phyloP scores from a whole-genome alignment of 2,888 invertebrate species.

The Psylliodes chrysocephalus region DNA sequence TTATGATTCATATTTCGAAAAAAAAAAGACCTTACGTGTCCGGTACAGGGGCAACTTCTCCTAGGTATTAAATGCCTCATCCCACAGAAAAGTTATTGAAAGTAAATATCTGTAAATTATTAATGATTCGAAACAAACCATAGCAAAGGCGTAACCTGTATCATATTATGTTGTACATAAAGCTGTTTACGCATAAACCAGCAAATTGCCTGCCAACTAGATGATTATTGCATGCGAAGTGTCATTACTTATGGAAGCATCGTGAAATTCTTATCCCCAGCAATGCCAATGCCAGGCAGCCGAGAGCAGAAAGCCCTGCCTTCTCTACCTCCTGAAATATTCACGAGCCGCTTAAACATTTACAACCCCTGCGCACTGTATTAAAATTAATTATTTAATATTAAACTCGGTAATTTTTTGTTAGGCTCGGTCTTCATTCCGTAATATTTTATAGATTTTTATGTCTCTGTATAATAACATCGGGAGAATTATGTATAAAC shows the following conservation, averaged over 20 bases:
- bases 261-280: constrained; percentile 59
- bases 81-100: no score
- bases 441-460: constrained; percentile 55
- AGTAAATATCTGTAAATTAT: no score
- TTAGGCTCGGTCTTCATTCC: constrained; percentile 53
- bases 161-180: neutral
- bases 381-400: constrained; percentile 72
- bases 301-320: no score
- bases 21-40: no score
- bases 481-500: constrained; percentile 56
- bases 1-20: no score
- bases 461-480: constrained; percentile 57
- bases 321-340: constrained; percentile 63
- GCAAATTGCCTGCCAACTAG: constrained; percentile 44
- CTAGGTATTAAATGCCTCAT: no score
- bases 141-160: no score
- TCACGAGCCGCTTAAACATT: constrained; percentile 61
- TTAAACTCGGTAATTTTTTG: constrained; percentile 70
- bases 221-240: constrained; percentile 63
- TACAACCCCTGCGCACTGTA: constrained; percentile 65
- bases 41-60: no score
- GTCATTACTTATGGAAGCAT: constrained; percentile 57
- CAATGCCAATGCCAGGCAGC: constrained; percentile 46
- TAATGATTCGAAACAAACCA: no score
- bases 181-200: constrained; percentile 14